Evolutionary conservation across 1,140 invertebrate genomes (phyloP).

Genomic region (Drosophila tsacasi): DNA sequence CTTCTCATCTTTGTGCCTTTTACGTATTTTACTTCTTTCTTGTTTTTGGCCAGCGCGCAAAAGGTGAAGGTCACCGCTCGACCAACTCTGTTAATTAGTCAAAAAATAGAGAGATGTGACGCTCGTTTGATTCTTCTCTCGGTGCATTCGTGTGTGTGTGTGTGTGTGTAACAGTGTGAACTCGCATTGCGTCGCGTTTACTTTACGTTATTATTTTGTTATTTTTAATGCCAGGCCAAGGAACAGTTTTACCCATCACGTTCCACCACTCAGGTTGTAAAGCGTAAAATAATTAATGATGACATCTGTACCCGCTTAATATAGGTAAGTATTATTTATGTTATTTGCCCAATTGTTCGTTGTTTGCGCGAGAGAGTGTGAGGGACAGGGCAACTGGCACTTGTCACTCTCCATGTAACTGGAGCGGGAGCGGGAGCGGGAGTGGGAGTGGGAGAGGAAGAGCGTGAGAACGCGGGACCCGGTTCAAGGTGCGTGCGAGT

Average conservation of each 20-base stretch:
- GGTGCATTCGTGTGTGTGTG: conserved; percentile 3
- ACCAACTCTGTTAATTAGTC: conserved; percentile 51
- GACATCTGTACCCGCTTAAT: conserved; percentile 61
- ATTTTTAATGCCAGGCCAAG: conserved; percentile 34
- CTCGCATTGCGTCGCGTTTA: background rate
- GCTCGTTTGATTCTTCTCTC: conserved; percentile 26
- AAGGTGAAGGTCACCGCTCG: conserved; percentile 60
- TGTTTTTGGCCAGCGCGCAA: conserved; percentile 46
- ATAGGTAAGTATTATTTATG: conserved; percentile 69
- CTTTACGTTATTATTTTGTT: conserved; percentile 24
- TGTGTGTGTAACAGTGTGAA: background rate
- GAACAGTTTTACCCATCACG: conserved; percentile 45
- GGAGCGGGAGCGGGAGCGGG: background rate
- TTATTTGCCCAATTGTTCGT: conserved; percentile 46
- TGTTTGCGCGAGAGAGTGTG: conserved; percentile 1
- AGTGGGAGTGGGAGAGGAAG: background rate
- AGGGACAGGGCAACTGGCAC: background rate
- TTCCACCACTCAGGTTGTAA: conserved; percentile 26
- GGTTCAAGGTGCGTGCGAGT: conserved; percentile 5
- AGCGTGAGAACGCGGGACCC: conserved; percentile 18
- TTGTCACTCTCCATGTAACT: conserved; percentile 4
- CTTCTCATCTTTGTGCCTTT: conserved; percentile 26
- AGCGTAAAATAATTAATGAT: conserved; percentile 71
- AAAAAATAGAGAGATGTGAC: conserved; percentile 29
- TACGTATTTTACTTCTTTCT: conserved; percentile 2